Percentiles rank a stretch among this genome's conserved stretches.
These are phyloP conservation scores for Microctonus hyperodae DNA, from an alignment of 2,888 invertebrate species.

Conservation along the genomic window DNA sequence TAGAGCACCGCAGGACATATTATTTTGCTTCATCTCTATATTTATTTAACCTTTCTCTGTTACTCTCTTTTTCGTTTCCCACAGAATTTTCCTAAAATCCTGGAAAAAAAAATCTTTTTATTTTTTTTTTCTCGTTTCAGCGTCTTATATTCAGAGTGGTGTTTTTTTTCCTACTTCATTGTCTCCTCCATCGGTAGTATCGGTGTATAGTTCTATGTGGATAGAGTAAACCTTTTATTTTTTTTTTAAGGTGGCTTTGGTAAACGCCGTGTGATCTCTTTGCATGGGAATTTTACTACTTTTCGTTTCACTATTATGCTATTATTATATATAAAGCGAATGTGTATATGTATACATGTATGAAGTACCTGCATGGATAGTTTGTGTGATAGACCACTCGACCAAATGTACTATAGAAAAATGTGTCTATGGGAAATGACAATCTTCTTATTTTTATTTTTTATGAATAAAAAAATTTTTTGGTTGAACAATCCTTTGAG, in stretches of 20 bases:
- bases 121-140: neutral
- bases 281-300: slow-evolving; percentile 1
- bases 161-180: neutral
- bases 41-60: slow-evolving; percentile 43
- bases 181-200: too few species aligned
- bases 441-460: neutral
- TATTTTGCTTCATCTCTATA: slow-evolving; percentile 44
- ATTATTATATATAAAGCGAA: neutral
- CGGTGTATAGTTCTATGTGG: neutral
- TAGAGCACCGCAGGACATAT: slow-evolving; percentile 50
- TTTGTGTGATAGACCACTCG: neutral
- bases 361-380: neutral
- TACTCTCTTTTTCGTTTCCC: slow-evolving; percentile 28
- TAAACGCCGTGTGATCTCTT: slow-evolving; percentile 1
- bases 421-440: neutral
- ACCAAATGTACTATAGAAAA: neutral
- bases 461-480: too few species aligned
- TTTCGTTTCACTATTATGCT: neutral
- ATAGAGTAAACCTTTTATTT: neutral
- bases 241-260: neutral
- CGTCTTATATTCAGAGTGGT: neutral
- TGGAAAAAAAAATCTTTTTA: neutral
- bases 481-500: neutral
- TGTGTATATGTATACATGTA: neutral
- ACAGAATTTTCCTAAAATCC: neutral